phyloP scores from a whole-genome alignment of 2,797 vertebrate species.

The Dryobates pubescens region DNA sequence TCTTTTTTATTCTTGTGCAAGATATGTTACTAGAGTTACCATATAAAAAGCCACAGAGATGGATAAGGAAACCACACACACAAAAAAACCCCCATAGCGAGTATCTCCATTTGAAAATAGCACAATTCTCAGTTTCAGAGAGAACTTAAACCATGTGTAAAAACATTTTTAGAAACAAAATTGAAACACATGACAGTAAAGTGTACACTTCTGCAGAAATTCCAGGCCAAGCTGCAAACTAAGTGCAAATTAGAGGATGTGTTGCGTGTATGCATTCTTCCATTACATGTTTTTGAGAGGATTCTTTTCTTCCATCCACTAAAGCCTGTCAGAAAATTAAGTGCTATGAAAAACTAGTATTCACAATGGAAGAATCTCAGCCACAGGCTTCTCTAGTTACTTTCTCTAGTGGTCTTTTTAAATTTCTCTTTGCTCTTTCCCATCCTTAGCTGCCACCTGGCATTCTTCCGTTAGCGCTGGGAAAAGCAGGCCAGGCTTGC shows the following conservation, averaged over 20 bases:
- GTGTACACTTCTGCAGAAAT: not conserved
- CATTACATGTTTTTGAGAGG: not conserved
- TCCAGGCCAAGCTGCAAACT: not conserved
- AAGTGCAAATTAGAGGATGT: not conserved
- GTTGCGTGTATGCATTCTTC: not conserved
- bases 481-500: slow-evolving; percentile 16
- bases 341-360: not conserved
- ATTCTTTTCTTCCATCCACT: not conserved
- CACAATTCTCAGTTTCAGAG: not conserved
- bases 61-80: not conserved
- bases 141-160: not conserved
- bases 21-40: not conserved
- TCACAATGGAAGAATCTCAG: not conserved
- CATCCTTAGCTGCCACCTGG: slow-evolving; percentile 36
- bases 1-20: not conserved
- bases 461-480: not conserved
- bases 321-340: not conserved
- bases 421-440: not conserved
- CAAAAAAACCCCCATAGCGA: not conserved
- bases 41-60: not conserved
- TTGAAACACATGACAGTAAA: not conserved
- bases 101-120: not conserved
- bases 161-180: slow-evolving; percentile 12
- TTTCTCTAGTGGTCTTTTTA: not conserved
- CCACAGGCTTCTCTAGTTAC: slow-evolving; percentile 25